A percentile compares a stretch with the other conserved stretches of the same genome.
Evolutionary conservation across 1,140 invertebrate species (phyloP).

Genomic region (Melipona quadrifasciata): DNA sequence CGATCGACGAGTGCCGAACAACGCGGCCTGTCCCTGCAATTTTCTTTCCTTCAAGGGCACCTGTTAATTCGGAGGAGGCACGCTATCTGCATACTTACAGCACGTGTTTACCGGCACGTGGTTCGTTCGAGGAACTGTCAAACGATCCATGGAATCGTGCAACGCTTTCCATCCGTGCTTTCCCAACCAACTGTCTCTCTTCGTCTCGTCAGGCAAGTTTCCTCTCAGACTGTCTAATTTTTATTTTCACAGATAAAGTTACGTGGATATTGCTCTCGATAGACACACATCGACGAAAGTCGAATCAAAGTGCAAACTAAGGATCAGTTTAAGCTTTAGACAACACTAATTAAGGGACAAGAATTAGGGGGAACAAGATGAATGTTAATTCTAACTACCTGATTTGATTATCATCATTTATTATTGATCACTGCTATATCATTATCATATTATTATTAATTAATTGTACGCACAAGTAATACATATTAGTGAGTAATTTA

Average conservation of each 20-base stretch:
- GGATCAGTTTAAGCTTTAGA: not conserved
- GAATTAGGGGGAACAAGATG: no score
- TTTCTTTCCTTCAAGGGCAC: not conserved
- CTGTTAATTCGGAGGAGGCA: not conserved
- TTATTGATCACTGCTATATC: no score
- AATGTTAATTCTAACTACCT: no score
- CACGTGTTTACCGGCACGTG: slow-evolving; percentile 42
- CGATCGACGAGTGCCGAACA: not conserved
- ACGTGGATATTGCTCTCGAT: no score
- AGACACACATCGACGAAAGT: not conserved
- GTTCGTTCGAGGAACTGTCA: not conserved
- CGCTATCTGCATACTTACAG: not conserved
- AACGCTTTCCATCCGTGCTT: no score
- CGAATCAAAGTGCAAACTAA: not conserved
- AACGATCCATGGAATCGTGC: not conserved
- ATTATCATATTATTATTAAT: no score
- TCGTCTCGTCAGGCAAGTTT: slow-evolving; percentile 6
- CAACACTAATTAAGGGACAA: not conserved
- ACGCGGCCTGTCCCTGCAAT: not conserved
- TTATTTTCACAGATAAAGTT: not conserved
- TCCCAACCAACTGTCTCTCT: not conserved
- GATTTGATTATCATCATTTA: no score
- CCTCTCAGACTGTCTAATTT: not conserved
- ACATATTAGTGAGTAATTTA: no score
- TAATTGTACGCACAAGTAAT: no score